These are phyloP conservation scores for Forbesichthys agassizii DNA, from an alignment of 2,113 vertebrate genomes.

Conservation along the genomic window DNA sequence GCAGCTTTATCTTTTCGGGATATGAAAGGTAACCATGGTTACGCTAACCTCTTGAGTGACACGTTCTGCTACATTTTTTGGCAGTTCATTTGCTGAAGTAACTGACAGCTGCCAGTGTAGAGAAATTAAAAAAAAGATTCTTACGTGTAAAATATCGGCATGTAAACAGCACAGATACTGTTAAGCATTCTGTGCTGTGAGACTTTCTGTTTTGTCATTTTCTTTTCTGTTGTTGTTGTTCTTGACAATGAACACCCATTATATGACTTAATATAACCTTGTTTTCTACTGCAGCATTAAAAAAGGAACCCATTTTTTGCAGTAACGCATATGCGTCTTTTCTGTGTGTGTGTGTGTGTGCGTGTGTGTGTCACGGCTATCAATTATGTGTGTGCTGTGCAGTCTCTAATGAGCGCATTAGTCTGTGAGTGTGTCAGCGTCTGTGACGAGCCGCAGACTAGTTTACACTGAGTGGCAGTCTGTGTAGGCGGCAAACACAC, in stretches of 20 bases:
- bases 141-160: slow-evolving; percentile 98
- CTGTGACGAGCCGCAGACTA: slow-evolving; percentile 84
- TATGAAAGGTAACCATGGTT: slow-evolving; percentile 98
- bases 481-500: slow-evolving; percentile 74
- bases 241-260: slow-evolving; percentile 98
- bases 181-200: slow-evolving; percentile 91
- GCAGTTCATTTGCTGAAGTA: slow-evolving; percentile 98
- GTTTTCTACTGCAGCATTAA: slow-evolving; percentile 99
- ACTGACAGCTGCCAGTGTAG: slow-evolving; percentile 98
- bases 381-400: slow-evolving; percentile 79
- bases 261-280: slow-evolving; percentile 99
- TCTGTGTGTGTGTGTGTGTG: slow-evolving; percentile 24
- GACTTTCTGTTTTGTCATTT: slow-evolving; percentile 69
- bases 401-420: slow-evolving; percentile 90
- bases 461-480: slow-evolving; percentile 82
- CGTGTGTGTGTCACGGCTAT: slow-evolving; percentile 69
- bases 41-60: slow-evolving; percentile 90
- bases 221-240: slow-evolving; percentile 76
- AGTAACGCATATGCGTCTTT: slow-evolving; percentile 86
- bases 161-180: slow-evolving; percentile 97
- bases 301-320: slow-evolving; percentile 91
- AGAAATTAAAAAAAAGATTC: slow-evolving; percentile 73
- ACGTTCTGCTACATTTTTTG: slow-evolving; percentile 90
- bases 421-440: slow-evolving; percentile 86
- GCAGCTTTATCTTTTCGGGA: slow-evolving; percentile 95